Conservation (phyloP, 2,797 vertebrate genomes). For the Melanogrammus aeglefinus region DNA sequence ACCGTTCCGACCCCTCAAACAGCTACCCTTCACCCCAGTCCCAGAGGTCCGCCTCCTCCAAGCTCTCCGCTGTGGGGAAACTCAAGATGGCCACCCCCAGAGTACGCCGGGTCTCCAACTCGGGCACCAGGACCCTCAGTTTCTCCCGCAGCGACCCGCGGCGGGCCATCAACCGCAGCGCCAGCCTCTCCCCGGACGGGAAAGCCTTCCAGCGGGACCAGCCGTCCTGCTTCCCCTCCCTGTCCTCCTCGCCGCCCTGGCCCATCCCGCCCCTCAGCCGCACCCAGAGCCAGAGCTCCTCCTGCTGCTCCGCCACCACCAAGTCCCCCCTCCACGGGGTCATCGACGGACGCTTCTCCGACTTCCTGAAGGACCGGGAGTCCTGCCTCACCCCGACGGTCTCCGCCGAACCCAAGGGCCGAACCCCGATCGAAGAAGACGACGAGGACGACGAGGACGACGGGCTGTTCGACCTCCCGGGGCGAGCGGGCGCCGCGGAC, state of each 20-base stretch:
- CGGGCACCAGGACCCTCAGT: slow-evolving; percentile 84
- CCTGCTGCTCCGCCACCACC: slow-evolving; percentile 79
- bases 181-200: slow-evolving; percentile 80
- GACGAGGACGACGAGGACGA: neutral
- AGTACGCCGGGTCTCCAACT: slow-evolving; percentile 81
- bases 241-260: slow-evolving; percentile 76
- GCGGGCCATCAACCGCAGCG: slow-evolving; percentile 82
- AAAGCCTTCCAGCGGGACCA: slow-evolving; percentile 71
- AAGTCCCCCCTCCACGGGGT: slow-evolving; percentile 82
- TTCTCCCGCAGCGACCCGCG: slow-evolving; percentile 84
- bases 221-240: slow-evolving; percentile 67
- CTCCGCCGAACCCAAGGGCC: slow-evolving; percentile 55
- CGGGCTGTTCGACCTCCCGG: neutral
- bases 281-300: slow-evolving; percentile 80
- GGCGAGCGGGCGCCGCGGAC: neutral
- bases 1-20: slow-evolving; percentile 59
- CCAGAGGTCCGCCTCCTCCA: slow-evolving; percentile 76
- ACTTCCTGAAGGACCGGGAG: slow-evolving; percentile 77
- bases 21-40: slow-evolving; percentile 53
- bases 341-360: slow-evolving; percentile 86
- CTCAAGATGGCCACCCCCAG: slow-evolving; percentile 86
- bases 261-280: slow-evolving; percentile 86
- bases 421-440: slow-evolving; percentile 42
- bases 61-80: slow-evolving; percentile 88
- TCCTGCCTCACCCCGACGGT: slow-evolving; percentile 61